Conservation (phyloP, 2,113 vertebrate species). For the Cariama cristata region DNA sequence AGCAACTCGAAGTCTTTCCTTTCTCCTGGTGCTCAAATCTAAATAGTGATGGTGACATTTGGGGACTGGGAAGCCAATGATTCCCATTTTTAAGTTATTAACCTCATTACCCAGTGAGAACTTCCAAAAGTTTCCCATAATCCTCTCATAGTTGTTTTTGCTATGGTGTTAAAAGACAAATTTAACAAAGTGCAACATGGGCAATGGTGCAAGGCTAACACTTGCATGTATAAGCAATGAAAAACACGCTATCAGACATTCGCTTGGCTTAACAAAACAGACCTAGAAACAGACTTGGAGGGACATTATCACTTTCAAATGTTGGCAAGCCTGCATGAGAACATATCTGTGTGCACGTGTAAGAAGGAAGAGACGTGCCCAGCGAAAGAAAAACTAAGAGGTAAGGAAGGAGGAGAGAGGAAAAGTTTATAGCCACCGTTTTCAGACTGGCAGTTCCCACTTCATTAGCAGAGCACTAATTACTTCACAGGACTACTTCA, state of each 20-base stretch:
- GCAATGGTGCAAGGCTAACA: background rate
- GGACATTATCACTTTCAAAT: background rate
- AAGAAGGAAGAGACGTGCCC: background rate
- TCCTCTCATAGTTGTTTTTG: background rate
- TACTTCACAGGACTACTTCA: background rate
- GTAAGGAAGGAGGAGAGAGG: background rate
- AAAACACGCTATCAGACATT: background rate
- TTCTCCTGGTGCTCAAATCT: background rate
- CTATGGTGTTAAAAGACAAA: background rate
- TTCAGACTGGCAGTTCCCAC: background rate
- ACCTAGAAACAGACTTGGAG: background rate
- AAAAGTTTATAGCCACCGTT: background rate
- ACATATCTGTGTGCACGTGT: background rate
- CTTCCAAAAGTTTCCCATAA: background rate
- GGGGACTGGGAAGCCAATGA: background rate
- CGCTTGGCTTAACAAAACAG: background rate
- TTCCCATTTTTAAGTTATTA: background rate
- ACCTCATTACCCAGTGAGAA: background rate
- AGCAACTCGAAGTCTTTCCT: background rate
- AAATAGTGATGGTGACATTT: background rate
- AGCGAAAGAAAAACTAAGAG: background rate
- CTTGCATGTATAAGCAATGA: background rate
- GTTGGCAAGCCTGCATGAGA: background rate
- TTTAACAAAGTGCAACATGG: background rate
- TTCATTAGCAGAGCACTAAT: background rate